These are phyloP conservation scores for Ophthalmolycus amberensis DNA, from an alignment of 2,113 vertebrate species.

Conservation along the genomic window DNA sequence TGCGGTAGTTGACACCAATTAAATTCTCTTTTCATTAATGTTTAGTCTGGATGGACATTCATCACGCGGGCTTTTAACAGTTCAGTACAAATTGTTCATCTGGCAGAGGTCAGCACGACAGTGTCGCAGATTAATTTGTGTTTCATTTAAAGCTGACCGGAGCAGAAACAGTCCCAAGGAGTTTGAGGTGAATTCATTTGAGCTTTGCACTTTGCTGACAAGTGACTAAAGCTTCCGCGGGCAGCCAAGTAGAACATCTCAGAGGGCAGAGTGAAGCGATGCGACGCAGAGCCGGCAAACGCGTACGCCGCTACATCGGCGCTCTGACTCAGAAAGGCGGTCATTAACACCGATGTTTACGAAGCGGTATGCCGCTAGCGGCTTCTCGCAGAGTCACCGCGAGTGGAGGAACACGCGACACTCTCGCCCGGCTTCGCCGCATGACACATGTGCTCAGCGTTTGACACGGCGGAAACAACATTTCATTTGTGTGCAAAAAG, in stretches of 20 bases:
- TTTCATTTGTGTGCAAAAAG: constrained; percentile 25
- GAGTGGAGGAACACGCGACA: not conserved
- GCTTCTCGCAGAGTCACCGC: constrained; percentile 4
- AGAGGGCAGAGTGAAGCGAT: constrained; percentile 20
- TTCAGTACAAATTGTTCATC: constrained; percentile 31
- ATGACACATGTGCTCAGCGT: constrained; percentile 22
- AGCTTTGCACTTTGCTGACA: constrained; percentile 63
- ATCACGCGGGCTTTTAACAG: constrained; percentile 19
- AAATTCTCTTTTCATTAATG: not conserved
- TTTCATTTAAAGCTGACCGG: constrained; percentile 63
- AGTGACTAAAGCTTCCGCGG: constrained; percentile 40
- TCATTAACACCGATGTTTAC: constrained; percentile 15
- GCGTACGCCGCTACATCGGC: not conserved
- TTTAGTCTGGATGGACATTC: not conserved
- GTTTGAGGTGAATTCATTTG: constrained; percentile 56
- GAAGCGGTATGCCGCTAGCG: not conserved
- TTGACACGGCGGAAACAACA: constrained; percentile 28
- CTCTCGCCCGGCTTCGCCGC: constrained; percentile 9
- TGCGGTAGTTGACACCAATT: constrained; percentile 3
- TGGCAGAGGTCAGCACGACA: constrained; percentile 43
- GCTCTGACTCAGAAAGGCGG: constrained; percentile 1
- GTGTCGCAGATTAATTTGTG: constrained; percentile 41
- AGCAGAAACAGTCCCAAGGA: constrained; percentile 53
- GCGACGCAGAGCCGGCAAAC: constrained; percentile 3
- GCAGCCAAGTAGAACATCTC: constrained; percentile 30